Evolutionary conservation across 2,888 invertebrate species (phyloP).

Genomic region (Schrankia costaestrigalis): DNA sequence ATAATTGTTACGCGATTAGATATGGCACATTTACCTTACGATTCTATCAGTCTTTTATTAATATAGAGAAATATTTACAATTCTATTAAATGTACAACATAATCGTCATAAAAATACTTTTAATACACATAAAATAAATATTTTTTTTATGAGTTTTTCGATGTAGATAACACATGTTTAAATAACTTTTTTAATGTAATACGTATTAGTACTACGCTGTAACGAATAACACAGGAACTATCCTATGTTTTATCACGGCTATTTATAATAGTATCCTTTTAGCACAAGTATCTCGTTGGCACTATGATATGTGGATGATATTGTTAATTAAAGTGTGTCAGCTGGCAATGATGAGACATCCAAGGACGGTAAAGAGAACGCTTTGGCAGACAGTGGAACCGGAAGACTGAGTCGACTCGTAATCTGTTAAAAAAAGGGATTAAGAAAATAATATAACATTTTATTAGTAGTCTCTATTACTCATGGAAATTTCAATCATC

Average conservation of each 20-base stretch:
- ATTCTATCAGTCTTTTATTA: constrained; percentile 74
- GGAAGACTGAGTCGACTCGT: constrained; percentile 71
- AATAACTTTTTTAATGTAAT: constrained; percentile 12
- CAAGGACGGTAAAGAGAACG: constrained; percentile 39
- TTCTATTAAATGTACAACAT: constrained; percentile 20
- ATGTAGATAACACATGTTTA: constrained; percentile 23
- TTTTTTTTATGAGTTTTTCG: constrained; percentile 21
- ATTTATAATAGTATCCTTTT: constrained; percentile 28
- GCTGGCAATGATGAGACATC: constrained; percentile 49
- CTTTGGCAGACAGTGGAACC: constrained; percentile 39
- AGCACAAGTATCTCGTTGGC: constrained; percentile 56
- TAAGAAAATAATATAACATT: too few species aligned
- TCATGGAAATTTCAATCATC: too few species aligned
- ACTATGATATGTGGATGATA: constrained; percentile 42
- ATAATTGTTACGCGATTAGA: constrained; percentile 43
- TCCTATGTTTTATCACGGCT: constrained; percentile 28
- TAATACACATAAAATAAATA: constrained; percentile 15
- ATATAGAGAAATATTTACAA: constrained; percentile 49
- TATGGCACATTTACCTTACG: constrained; percentile 73
- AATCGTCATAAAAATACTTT: neutral
- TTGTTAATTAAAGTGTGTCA: constrained; percentile 45
- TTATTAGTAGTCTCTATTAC: too few species aligned
- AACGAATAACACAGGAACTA: constrained; percentile 19
- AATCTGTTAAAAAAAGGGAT: constrained; percentile 51
- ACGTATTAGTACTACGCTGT: constrained; percentile 8